Evolutionary conservation across 2,113 vertebrate genomes (phyloP).

Genomic region (Cyprinus carpio): DNA sequence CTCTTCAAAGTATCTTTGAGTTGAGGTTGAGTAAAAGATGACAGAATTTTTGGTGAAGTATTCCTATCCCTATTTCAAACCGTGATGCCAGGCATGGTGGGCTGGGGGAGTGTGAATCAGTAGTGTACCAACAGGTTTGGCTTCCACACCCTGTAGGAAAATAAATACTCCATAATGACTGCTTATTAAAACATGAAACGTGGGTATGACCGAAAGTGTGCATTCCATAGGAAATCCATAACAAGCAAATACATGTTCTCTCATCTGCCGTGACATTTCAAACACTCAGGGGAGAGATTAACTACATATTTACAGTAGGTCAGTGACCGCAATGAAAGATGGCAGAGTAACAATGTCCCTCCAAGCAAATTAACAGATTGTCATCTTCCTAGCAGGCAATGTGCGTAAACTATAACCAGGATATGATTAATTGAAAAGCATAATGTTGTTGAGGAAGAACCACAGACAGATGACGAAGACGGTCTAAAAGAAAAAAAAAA

Average conservation of each 20-base stretch:
- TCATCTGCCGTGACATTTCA: slow-evolving; percentile 69
- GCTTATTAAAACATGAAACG: slow-evolving; percentile 76
- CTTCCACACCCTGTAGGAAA: slow-evolving; percentile 78
- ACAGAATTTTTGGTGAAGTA: neutral
- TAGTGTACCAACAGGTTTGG: slow-evolving; percentile 77
- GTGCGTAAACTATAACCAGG: neutral
- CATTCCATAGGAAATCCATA: slow-evolving; percentile 79
- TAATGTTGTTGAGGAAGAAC: slow-evolving; percentile 12
- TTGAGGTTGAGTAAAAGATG: neutral
- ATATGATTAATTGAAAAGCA: neutral
- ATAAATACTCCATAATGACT: slow-evolving; percentile 76
- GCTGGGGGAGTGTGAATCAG: slow-evolving; percentile 44
- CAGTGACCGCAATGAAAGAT: slow-evolving; percentile 69
- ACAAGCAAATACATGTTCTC: slow-evolving; percentile 76
- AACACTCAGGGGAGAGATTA: slow-evolving; percentile 72
- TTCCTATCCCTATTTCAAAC: slow-evolving; percentile 16
- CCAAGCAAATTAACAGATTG: neutral
- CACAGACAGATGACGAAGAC: neutral
- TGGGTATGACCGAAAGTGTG: slow-evolving; percentile 70
- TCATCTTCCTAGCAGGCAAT: neutral
- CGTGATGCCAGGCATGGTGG: slow-evolving; percentile 8
- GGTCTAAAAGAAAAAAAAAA: neutral
- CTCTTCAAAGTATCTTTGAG: neutral
- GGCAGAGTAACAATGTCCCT: slow-evolving; percentile 45
- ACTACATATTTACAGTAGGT: slow-evolving; percentile 67